phyloP scores from a whole-genome alignment of 92 coral and sea anemone genomes.

The Hydrozoanthus gracilis region DNA sequence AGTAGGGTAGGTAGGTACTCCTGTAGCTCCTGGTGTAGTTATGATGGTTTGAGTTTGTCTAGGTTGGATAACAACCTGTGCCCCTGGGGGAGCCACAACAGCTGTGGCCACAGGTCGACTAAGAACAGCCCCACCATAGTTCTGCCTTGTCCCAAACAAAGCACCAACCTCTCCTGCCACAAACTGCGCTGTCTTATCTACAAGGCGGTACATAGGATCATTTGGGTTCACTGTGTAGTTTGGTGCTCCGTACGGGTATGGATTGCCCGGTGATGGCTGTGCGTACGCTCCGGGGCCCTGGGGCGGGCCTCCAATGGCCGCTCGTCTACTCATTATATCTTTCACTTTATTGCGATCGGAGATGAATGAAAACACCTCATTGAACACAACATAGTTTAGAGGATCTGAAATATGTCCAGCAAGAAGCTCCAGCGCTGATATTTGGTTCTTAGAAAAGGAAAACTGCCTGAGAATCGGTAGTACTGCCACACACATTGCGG shows the following conservation, averaged over 20 bases:
- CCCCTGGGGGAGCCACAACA: conserved; percentile 24
- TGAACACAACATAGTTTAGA: conserved; percentile 66
- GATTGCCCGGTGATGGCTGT: conserved; percentile 69
- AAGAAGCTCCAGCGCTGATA: conserved; percentile 75
- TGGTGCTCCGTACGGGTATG: conserved; percentile 86
- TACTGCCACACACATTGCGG: conserved; percentile 74
- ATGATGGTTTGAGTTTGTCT: conserved; percentile 17
- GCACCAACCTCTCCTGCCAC: conserved; percentile 73
- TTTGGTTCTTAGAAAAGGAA: conserved; percentile 67
- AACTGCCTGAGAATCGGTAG: conserved; percentile 75
- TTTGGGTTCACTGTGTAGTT: conserved; percentile 69
- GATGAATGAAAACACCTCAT: conserved; percentile 68
- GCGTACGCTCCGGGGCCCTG: conserved; percentile 59
- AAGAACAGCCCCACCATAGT: conserved; percentile 65
- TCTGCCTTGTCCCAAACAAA: conserved; percentile 66
- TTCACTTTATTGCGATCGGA: conserved; percentile 72
- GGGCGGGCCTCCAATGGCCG: conserved; percentile 65
- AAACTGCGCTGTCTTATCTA: conserved; percentile 75
- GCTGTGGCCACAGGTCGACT: conserved; percentile 44
- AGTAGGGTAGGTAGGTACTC: neutral
- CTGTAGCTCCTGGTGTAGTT: conserved; percentile 11
- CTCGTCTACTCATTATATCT: conserved; percentile 78
- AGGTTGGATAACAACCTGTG: conserved; percentile 34
- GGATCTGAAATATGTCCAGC: conserved; percentile 78
- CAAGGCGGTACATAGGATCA: conserved; percentile 68